These are phyloP conservation scores for Phenacoccus solenopsis DNA, from an alignment of 1,140 invertebrate species.

Conservation along the genomic window DNA sequence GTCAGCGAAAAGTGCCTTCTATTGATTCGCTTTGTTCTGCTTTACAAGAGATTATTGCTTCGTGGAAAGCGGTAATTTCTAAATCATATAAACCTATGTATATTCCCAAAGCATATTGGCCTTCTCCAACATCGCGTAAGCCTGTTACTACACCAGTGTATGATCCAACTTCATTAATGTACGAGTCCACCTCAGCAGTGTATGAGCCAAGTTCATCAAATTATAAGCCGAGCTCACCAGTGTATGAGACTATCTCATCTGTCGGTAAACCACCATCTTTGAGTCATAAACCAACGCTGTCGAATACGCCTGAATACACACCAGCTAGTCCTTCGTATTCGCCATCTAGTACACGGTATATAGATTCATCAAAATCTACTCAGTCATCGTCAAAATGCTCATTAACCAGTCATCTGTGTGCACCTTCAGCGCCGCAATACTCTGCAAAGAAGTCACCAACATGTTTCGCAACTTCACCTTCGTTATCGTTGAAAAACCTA, in stretches of 20 bases:
- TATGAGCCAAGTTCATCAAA: conserved; percentile 47
- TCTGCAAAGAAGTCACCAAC: conserved; percentile 62
- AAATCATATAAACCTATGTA: too few relatives aligned
- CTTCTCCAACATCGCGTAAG: conserved; percentile 55
- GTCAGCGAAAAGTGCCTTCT: too few relatives aligned
- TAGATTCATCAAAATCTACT: conserved; percentile 65
- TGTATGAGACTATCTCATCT: conserved; percentile 50
- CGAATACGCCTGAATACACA: conserved; percentile 66
- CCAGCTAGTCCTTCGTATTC: conserved; percentile 74
- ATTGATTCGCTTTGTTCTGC: too few relatives aligned
- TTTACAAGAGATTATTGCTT: too few relatives aligned
- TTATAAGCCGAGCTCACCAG: conserved; percentile 54
- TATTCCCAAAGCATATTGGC: conserved; percentile 49
- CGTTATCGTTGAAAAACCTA: conserved; percentile 26
- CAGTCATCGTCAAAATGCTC: conserved; percentile 57
- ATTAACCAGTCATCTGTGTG: conserved; percentile 45
- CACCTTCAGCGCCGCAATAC: conserved; percentile 59
- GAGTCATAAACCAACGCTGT: conserved; percentile 60
- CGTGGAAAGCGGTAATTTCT: too few relatives aligned
- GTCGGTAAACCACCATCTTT: conserved; percentile 49
- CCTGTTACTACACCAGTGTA: conserved; percentile 61
- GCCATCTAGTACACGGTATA: conserved; percentile 53
- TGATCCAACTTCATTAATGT: conserved; percentile 60
- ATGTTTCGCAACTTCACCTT: conserved; percentile 65
- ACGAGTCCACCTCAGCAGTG: conserved; percentile 63